A percentile compares a stretch with the other conserved stretches of the same genome.
Conservation (phyloP, 2,113 vertebrate genomes). For the Caretta caretta region DNA sequence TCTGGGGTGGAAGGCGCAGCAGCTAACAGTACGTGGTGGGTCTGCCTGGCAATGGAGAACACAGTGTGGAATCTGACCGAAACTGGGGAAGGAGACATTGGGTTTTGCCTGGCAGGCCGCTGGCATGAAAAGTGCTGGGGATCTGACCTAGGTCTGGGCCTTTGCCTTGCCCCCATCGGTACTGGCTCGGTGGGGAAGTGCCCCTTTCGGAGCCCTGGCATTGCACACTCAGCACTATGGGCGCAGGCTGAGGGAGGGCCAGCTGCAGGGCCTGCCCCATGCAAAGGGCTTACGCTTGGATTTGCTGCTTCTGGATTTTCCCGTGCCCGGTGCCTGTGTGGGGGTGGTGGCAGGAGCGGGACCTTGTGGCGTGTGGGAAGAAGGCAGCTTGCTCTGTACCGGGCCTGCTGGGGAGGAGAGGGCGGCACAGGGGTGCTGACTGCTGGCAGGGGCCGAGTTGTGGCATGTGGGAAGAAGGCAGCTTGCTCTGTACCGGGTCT, state of each 20-base stretch:
- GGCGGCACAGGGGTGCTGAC: neutral
- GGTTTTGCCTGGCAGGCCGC: fast-evolving
- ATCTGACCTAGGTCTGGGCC: neutral
- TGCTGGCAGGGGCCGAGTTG: neutral
- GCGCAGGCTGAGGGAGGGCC: too few relatives aligned
- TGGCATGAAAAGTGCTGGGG: fast-evolving
- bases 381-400: neutral
- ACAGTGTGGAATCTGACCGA: neutral
- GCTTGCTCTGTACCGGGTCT: neutral
- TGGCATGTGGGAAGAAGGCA: neutral
- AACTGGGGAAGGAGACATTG: neutral
- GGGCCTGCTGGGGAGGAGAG: neutral
- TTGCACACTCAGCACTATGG: neutral
- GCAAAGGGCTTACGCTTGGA: too few relatives aligned
- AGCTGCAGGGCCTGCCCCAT: too few relatives aligned
- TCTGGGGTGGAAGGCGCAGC: neutral
- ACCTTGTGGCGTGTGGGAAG: neutral
- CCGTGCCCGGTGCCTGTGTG: too few relatives aligned
- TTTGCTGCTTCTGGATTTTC: fast-evolving
- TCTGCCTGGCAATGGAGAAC: neutral
- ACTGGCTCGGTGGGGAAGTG: neutral
- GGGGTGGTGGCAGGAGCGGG: too few relatives aligned
- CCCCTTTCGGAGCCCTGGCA: neutral
- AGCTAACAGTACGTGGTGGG: fast-evolving
- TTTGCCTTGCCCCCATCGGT: neutral